phyloP scores from a whole-genome alignment of 2,113 vertebrate genomes.

The Ceyx melanurus region DNA sequence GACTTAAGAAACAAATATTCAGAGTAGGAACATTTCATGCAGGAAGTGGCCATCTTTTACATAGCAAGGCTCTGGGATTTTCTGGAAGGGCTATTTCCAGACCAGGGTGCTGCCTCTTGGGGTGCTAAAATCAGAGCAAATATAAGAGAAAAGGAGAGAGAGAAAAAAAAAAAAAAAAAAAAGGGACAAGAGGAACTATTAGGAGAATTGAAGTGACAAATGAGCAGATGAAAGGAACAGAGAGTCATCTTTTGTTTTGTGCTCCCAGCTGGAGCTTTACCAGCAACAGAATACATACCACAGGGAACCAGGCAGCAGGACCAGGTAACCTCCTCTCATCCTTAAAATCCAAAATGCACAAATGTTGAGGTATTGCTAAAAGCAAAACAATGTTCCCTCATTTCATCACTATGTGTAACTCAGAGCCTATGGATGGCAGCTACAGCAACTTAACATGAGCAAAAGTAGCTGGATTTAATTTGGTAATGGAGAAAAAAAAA shows the following conservation, averaged over 20 bases:
- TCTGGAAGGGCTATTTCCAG: background rate
- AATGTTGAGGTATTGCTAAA: background rate
- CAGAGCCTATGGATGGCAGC: background rate
- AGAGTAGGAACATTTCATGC: background rate
- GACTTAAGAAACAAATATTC: background rate
- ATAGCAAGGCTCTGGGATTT: background rate
- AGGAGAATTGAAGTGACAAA: background rate
- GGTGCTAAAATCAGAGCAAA: background rate
- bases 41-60: background rate
- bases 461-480: background rate
- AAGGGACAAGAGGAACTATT: background rate
- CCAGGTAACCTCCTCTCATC: fast-evolving
- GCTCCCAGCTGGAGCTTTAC: background rate
- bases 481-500: background rate
- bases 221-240: background rate
- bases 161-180: background rate
- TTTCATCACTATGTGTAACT: fast-evolving
- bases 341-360: background rate
- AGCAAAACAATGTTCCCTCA: background rate
- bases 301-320: background rate
- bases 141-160: background rate
- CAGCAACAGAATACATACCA: background rate
- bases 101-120: background rate
- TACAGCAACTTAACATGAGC: background rate
- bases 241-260: background rate